Conservation (phyloP, 2,797 vertebrate genomes). For the Hephaestus fuliginosus region DNA sequence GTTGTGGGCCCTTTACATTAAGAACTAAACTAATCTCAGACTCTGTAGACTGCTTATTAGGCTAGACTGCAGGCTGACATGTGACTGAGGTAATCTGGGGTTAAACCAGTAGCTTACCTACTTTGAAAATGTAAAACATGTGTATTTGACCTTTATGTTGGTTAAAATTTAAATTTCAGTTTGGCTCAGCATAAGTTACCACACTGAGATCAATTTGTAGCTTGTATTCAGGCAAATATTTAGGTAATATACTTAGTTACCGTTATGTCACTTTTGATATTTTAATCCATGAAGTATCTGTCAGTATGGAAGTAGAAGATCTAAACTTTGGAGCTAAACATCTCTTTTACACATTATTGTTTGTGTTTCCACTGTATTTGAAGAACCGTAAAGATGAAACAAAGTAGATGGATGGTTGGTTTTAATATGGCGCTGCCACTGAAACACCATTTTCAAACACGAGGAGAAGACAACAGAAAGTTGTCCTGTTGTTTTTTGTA, state of each 20-base stretch:
- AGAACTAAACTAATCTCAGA: background rate
- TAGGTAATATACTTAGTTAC: slow-evolving; percentile 20
- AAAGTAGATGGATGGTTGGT: background rate
- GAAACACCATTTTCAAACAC: background rate
- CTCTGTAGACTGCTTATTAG: background rate
- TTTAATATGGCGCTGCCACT: background rate
- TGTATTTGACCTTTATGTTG: no score
- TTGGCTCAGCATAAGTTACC: background rate
- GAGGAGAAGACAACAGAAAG: background rate
- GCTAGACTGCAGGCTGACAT: background rate
- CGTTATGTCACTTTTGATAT: background rate
- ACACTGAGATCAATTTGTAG: background rate
- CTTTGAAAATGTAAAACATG: background rate
- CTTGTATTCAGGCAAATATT: slow-evolving; percentile 29
- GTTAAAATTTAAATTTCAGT: background rate
- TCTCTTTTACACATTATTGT: background rate
- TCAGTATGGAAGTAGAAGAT: background rate
- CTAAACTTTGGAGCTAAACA: background rate
- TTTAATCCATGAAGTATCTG: background rate
- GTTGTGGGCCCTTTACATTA: background rate
- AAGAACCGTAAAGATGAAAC: background rate
- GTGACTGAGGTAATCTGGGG: slow-evolving; percentile 17
- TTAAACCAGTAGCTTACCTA: background rate
- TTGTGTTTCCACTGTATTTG: background rate
- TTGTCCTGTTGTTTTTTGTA: background rate